Base-by-base conservation (phyloP, 2,113 vertebrate species). In the Heloderma charlesbogerti region DNA sequence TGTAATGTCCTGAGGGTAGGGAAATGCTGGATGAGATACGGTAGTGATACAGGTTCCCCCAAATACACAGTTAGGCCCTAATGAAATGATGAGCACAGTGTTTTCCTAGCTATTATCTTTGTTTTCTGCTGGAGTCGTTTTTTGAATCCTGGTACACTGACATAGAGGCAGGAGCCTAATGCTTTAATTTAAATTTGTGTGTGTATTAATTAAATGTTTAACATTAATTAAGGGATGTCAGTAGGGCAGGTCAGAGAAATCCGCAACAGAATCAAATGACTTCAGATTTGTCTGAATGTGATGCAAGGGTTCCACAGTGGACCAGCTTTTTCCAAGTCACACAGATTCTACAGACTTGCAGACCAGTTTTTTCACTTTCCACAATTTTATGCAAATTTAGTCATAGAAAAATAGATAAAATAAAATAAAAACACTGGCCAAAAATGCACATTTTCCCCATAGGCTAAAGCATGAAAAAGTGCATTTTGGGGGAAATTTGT, bases 121-220 rank as follows among this genome's bases (percentile, higher is more conserved):
- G 1, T 80, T 51, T 51, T 80, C 43, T 80, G 45, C 45, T 31
- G 78, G 45, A 31, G 10, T 29, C 31, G 20, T 80, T 80, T 31
- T 51, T 29, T 80, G 8, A 79, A n/a, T 45, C 40, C 71, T 34
- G 4, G 0, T n/a, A n/a, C n/a, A 3, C 1, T 16, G 78, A 9
- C 16, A 3, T 34, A 43, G 57, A 82, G 80, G 16, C 9, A 89
- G 77, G 29, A 63, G 31, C 27, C 13, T 91, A 75, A 34, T 86
- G 92, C 84, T 25, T 45, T 69, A 6, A 43, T 74, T 15, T 81
- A 48, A 75, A 71, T 86, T 79, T 91, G 69, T 86, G 77, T 27
- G 2, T 67, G 18, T 75, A 91, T 75, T 87, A 3, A 69, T 69
- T 69, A 37, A 74, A 51, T 48, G 15, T 86, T 75, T 0, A 2